Evolutionary conservation across 1,140 invertebrate genomes (phyloP).

Genomic region (Chymomyza costata): DNA sequence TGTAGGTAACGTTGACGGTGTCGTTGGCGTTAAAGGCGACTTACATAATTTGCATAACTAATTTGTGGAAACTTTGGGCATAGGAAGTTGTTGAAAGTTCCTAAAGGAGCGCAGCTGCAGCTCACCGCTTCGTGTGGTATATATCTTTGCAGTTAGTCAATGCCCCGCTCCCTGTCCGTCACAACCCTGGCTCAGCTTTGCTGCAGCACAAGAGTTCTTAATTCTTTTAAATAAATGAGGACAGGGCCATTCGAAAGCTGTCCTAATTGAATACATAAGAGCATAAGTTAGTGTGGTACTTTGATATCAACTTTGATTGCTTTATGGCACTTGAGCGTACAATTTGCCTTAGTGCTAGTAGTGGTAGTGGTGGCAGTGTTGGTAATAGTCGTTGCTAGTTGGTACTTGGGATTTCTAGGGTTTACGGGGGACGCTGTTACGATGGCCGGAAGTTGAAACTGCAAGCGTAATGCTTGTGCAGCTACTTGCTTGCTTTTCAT

Average conservation of each 20-base stretch:
- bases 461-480: no score
- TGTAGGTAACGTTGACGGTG: constrained; percentile 28
- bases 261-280: constrained; percentile 72
- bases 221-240: constrained; percentile 63
- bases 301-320: constrained; percentile 71
- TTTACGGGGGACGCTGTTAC: no score
- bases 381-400: no score
- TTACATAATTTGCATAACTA: constrained; percentile 72
- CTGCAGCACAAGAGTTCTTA: constrained; percentile 66
- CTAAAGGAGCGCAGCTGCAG: constrained; percentile 43
- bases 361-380: constrained; percentile 29
- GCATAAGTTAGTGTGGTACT: constrained; percentile 70
- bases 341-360: constrained; percentile 59
- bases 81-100: constrained; percentile 71
- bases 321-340: constrained; percentile 71
- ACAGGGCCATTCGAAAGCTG: constrained; percentile 58
- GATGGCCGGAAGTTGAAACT: no score
- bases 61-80: constrained; percentile 70
- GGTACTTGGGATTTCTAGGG: constrained; percentile 30
- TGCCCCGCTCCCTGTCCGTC: constrained; percentile 39
- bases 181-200: no score
- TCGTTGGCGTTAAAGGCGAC: constrained; percentile 48
- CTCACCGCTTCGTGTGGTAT: no score
- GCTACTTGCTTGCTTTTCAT: no score
- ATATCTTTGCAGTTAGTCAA: no score